Conservation (phyloP, 2,888 invertebrate species). For the Hirtodrosophila trivittata region DNA sequence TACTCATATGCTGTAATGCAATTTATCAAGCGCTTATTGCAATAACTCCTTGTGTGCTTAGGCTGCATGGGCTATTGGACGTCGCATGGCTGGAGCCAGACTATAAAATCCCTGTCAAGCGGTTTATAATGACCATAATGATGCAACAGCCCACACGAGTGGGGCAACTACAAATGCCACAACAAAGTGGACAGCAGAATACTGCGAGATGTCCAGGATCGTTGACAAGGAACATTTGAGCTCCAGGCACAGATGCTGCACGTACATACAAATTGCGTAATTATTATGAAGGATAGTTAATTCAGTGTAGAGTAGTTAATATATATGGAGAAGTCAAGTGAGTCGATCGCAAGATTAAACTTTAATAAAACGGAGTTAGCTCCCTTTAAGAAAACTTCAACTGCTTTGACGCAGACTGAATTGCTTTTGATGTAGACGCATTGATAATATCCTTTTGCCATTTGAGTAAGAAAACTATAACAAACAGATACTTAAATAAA, state of each 20-base stretch:
- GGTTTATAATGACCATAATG: constrained; percentile 59
- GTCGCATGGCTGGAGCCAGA: constrained; percentile 4
- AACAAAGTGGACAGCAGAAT: constrained; percentile 39
- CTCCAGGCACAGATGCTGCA: constrained; percentile 30
- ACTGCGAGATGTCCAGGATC: constrained; percentile 7
- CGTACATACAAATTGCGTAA: constrained; percentile 55
- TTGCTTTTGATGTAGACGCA: too few relatives aligned
- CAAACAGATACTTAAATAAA: too few relatives aligned
- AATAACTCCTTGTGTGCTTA: neutral
- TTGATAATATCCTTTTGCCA: too few relatives aligned
- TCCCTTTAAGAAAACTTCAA: too few relatives aligned
- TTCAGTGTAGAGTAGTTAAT: constrained; percentile 37
- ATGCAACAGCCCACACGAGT: constrained; percentile 39
- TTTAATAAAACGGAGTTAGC: too few relatives aligned
- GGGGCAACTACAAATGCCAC: constrained; percentile 46
- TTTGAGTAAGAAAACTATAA: too few relatives aligned
- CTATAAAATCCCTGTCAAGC: constrained; percentile 15
- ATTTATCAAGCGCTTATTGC: constrained; percentile 54
- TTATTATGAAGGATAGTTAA: constrained; percentile 67
- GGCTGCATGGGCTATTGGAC: neutral
- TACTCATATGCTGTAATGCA: constrained; percentile 51
- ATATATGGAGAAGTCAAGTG: constrained; percentile 1
- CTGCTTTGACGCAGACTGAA: too few relatives aligned
- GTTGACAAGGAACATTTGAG: constrained; percentile 12
- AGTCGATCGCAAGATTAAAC: too few relatives aligned